phyloP scores from a whole-genome alignment of 2,888 invertebrate species.

The Mesorhabditis belari region DNA sequence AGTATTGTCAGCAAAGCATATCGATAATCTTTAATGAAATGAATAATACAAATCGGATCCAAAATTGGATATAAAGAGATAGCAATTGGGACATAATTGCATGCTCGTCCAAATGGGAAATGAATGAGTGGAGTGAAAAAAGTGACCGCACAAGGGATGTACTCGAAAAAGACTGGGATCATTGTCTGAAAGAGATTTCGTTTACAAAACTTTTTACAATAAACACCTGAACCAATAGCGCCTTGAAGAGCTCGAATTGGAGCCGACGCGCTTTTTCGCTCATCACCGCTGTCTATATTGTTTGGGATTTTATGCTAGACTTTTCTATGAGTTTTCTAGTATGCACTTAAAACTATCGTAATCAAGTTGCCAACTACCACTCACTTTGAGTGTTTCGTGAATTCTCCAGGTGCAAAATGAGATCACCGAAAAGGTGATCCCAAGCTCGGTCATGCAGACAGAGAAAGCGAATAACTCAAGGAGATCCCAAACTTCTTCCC shows the following conservation, averaged over 20 bases:
- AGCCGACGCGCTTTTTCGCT: not conserved
- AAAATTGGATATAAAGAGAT: not conserved
- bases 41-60: not conserved
- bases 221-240: not conserved
- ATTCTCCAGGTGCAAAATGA: not conserved
- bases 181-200: not conserved
- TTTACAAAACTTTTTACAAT: too few relatives aligned
- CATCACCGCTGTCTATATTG: not conserved
- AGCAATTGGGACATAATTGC: not conserved
- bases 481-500: not conserved
- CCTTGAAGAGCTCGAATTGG: not conserved
- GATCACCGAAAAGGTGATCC: not conserved
- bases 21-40: not conserved
- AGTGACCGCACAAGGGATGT: not conserved
- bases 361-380: not conserved
- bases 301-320: not conserved
- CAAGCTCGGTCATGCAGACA: not conserved
- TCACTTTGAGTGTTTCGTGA: not conserved
- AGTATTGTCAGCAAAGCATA: not conserved
- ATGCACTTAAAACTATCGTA: not conserved
- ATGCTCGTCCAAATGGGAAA: not conserved
- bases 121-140: not conserved
- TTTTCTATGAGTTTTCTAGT: not conserved
- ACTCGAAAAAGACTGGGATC: not conserved
- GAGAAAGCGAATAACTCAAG: not conserved